Conservation (phyloP, 2,888 invertebrate genomes). For the Aspidiotus destructor region DNA sequence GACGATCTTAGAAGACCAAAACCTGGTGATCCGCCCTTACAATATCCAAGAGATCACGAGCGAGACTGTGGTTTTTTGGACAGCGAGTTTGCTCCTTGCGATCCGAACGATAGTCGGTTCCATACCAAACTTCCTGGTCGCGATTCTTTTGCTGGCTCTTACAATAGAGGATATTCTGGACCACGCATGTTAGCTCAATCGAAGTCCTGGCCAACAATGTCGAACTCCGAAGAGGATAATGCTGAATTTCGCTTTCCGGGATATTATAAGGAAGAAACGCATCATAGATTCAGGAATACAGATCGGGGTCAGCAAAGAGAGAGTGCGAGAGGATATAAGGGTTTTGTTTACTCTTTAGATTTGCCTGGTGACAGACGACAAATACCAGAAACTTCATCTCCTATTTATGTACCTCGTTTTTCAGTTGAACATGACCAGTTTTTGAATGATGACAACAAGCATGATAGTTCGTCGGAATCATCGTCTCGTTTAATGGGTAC, state of each 20-base stretch:
- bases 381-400: neutral
- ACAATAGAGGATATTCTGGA: neutral
- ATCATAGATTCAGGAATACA: neutral
- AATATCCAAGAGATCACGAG: neutral
- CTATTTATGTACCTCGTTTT: neutral
- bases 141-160: neutral
- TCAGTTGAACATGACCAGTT: neutral
- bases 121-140: neutral
- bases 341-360: neutral
- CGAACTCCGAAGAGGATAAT: neutral
- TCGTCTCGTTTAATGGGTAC: neutral
- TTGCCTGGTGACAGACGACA: neutral
- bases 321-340: neutral
- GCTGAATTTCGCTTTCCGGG: neutral
- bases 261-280: neutral
- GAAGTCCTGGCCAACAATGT: neutral
- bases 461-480: neutral
- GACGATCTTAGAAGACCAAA: constrained; percentile 15
- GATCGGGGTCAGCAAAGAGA: neutral
- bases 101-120: neutral
- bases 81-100: neutral
- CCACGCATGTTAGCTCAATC: neutral
- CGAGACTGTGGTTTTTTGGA: neutral
- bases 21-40: neutral
- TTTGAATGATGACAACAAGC: neutral